Evolutionary conservation across 37 sponge, comb jelly and placozoan genomes (phyloP), one percentile per base, ranked within the genome.

Genomic region (Mnemiopsis leidyi): DNA sequence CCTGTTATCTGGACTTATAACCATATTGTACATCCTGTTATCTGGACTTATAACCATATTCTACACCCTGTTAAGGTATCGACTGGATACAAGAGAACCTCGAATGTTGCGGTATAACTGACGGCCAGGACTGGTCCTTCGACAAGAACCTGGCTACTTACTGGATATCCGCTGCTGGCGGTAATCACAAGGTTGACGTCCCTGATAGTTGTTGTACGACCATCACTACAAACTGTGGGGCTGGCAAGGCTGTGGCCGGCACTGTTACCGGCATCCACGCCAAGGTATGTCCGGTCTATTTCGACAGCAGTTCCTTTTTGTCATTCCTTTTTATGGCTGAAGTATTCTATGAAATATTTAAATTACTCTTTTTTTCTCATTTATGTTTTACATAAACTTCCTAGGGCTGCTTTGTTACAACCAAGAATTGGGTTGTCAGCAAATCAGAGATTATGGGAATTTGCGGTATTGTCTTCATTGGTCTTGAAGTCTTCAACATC

Each of bases 81-180:
- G 75, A 71, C 75, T 71, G 75, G 75, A 5, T 71, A n/a, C 75
- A 71, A 24, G 75, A n/a, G 30, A 71, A 71, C 21, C 20, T 71
- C n/a, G 75, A 71, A 24, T 71, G 75, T 24, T 71, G 75, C 20
- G 75, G 75, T 28, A 28, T 71, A 13, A 28, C 26, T 71, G 75
- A 28, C 30, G 75, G 30, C 75, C 3, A 71, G 21, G 75, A 71
- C 30, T 71, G 75, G 75, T 29, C 30, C 3, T 24, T 13, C 3
- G n/a, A 71, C 20, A 18, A 3, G 21, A 18, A 18, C 21, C 3
- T 18, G n/a, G 26, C 75, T 29, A 71, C 75, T 71, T 71, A 18
- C 3, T 71, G 75, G 75, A 71, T 71, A n/a, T 71, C 75, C 5
- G n/a, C n/a, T 5, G 5, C 75, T 5, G 75, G 75, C 3, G 75